A percentile compares a stretch with the other conserved stretches of the same genome.
Evolutionary conservation across 1,140 invertebrate genomes (phyloP).

Genomic region (Macrostomum lignano): DNA sequence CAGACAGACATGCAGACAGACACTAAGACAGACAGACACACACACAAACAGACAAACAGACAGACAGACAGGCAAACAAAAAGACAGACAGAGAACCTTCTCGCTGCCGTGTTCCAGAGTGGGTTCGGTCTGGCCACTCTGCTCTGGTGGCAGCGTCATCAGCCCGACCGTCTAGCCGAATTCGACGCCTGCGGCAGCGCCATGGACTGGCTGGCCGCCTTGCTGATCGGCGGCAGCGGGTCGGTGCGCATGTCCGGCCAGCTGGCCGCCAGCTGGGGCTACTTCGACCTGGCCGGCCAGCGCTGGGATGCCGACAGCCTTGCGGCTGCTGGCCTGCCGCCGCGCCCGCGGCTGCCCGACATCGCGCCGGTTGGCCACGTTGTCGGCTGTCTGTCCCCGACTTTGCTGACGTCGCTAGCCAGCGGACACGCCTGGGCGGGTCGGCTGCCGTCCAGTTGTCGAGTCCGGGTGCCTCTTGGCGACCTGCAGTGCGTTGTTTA

Average conservation of each 20-base stretch:
- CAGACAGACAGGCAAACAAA: too few relatives aligned
- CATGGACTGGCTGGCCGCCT: conserved; percentile 48
- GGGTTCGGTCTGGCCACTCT: conserved; percentile 55
- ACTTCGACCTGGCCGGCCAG: conserved; percentile 39
- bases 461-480: too few relatives aligned
- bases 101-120: too few relatives aligned
- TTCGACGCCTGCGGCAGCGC: too few relatives aligned
- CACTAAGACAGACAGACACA: too few relatives aligned
- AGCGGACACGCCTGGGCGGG: too few relatives aligned
- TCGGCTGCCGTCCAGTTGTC: too few relatives aligned
- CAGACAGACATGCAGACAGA: too few relatives aligned
- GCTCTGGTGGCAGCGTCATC: conserved; percentile 42
- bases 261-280: conserved; percentile 60
- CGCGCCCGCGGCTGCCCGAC: neutral
- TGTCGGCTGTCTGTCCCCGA: conserved; percentile 2
- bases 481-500: too few relatives aligned
- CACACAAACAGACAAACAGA: too few relatives aligned
- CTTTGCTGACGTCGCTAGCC: conserved; percentile 1
- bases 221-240: conserved; percentile 39
- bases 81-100: too few relatives aligned
- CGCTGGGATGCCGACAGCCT: conserved; percentile 34
- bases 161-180: conserved; percentile 37
- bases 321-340: too few relatives aligned
- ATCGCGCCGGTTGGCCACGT: neutral
- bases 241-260: conserved; percentile 50